Evolutionary conservation across 2,888 invertebrate genomes (phyloP).

Genomic region (Pseudococcus viburni): DNA sequence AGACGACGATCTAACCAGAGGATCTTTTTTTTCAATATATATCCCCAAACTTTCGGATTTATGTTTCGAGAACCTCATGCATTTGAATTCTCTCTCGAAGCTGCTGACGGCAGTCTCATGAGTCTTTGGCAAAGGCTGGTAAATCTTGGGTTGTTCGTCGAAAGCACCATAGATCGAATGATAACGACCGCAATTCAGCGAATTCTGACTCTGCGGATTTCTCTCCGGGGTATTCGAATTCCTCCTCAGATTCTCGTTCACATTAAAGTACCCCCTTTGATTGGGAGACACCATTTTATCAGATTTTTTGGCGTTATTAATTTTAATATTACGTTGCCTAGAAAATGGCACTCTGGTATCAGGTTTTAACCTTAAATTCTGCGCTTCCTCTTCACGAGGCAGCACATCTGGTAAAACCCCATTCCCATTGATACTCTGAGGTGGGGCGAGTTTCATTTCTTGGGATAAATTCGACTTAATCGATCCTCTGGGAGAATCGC

Average conservation of each 20-base stretch:
- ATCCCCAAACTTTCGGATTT: slow-evolving; percentile 70
- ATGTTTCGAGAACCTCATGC: slow-evolving; percentile 70
- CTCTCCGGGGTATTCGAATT: slow-evolving; percentile 41
- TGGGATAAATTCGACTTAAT: slow-evolving; percentile 68
- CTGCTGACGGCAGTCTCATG: neutral
- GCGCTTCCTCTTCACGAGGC: slow-evolving; percentile 18
- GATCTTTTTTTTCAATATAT: slow-evolving; percentile 70
- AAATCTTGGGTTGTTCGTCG: slow-evolving; percentile 37
- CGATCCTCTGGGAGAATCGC: slow-evolving; percentile 74
- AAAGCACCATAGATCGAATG: slow-evolving; percentile 43
- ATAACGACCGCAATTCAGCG: slow-evolving; percentile 28
- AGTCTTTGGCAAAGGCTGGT: slow-evolving; percentile 18
- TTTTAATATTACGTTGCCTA: slow-evolving; percentile 58
- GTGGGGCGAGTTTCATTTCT: slow-evolving; percentile 37
- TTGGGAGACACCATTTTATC: slow-evolving; percentile 3
- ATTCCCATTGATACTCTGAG: neutral
- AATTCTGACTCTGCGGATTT: neutral
- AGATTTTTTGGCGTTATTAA: neutral
- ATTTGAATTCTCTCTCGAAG: slow-evolving; percentile 70
- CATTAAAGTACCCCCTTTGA: slow-evolving; percentile 23
- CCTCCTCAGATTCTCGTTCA: slow-evolving; percentile 45
- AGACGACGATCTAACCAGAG: slow-evolving; percentile 69
- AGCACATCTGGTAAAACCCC: slow-evolving; percentile 44
- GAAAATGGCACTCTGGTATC: slow-evolving; percentile 50
- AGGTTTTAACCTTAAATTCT: neutral